These are phyloP conservation scores for Myotis lucifugus DNA, from an alignment of 2,113 vertebrate genomes.

Conservation along the genomic window DNA sequence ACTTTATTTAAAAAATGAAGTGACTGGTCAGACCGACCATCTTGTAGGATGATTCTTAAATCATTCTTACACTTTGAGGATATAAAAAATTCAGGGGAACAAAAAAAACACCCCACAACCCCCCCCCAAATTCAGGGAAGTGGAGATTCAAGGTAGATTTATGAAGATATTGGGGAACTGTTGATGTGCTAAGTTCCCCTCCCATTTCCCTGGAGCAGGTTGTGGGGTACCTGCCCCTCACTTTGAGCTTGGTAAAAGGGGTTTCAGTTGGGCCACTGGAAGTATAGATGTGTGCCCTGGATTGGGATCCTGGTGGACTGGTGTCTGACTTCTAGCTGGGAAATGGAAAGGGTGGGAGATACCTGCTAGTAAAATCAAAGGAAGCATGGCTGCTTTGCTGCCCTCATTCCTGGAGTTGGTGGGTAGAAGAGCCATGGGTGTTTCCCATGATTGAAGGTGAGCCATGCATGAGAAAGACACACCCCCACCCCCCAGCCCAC, in stretches of 20 bases:
- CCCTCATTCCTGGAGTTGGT: neutral
- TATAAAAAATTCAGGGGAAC: neutral
- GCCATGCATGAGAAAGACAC: neutral
- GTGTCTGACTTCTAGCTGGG: neutral
- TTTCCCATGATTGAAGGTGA: neutral
- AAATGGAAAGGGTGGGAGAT: neutral
- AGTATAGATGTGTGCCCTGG: neutral
- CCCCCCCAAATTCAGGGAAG: neutral
- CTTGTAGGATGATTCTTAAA: neutral
- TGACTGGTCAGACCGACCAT: neutral
- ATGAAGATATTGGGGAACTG: neutral
- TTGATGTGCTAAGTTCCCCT: neutral
- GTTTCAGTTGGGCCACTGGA: neutral
- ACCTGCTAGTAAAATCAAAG: neutral
- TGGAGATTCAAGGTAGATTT: neutral
- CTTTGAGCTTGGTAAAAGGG: neutral
- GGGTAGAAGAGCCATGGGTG: neutral
- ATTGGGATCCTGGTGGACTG: neutral
- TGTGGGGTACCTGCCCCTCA: neutral
- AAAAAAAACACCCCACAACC: no score
- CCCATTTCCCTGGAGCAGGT: no score
- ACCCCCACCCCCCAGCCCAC: no score
- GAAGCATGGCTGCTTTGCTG: neutral
- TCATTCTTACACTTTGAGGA: neutral
- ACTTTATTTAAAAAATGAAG: neutral